These are phyloP conservation scores for Grammomys dolichurus DNA, from an alignment of 2,113 vertebrate genomes.

Conservation along the genomic window DNA sequence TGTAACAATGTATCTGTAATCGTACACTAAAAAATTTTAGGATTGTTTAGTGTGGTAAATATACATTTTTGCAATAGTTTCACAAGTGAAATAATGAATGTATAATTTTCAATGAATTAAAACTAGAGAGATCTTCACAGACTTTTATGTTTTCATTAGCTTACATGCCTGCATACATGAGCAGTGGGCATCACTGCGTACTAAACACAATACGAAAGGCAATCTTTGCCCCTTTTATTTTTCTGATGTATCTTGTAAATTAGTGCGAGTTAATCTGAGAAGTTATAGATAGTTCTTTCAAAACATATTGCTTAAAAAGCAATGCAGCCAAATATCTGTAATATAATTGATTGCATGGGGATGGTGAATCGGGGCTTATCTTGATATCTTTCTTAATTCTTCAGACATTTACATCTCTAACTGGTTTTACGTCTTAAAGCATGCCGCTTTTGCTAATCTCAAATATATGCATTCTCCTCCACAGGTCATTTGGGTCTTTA, in stretches of 20 bases:
- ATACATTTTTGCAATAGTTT: background rate
- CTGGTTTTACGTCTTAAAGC: background rate
- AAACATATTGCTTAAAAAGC: background rate
- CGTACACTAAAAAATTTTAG: background rate
- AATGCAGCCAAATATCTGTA: background rate
- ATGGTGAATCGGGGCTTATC: background rate
- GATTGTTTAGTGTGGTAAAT: background rate
- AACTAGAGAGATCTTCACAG: background rate
- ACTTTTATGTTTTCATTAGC: background rate
- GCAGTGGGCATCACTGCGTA: background rate
- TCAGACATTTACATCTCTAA: background rate
- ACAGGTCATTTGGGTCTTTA: background rate
- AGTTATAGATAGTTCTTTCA: background rate
- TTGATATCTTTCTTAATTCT: constrained; percentile 28
- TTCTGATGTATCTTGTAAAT: background rate
- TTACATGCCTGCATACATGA: background rate
- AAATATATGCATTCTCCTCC: background rate
- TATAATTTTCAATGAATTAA: background rate
- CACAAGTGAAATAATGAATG: background rate
- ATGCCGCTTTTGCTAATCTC: background rate
- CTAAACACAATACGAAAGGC: background rate
- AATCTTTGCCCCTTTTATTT: background rate
- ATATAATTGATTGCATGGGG: background rate
- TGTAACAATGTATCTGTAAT: background rate
- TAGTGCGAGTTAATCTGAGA: background rate